Conservation (phyloP, 2,888 invertebrate genomes). For the Mycogona germanica region DNA sequence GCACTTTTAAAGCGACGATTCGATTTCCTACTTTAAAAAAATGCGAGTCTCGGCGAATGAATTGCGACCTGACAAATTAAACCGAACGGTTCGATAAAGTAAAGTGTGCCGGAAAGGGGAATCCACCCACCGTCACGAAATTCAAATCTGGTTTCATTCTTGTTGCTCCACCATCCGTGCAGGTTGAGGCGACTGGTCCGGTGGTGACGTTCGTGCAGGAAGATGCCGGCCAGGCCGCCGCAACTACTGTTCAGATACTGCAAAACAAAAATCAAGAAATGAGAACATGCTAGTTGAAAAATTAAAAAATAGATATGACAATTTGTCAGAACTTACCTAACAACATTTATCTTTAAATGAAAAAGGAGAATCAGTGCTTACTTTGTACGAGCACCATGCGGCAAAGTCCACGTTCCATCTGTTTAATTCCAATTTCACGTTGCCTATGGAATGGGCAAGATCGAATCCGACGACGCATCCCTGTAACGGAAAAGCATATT, state of each 20-base stretch:
- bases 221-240: slow-evolving; percentile 40
- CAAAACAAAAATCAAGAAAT: slow-evolving; percentile 9
- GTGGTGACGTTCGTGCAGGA: slow-evolving; percentile 38
- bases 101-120: too few species aligned
- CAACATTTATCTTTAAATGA: background rate
- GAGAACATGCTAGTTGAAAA: background rate
- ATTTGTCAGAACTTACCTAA: background rate
- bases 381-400: slow-evolving; percentile 47
- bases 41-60: too few species aligned
- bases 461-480: slow-evolving; percentile 46
- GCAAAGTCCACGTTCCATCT: slow-evolving; percentile 48
- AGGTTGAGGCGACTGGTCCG: slow-evolving; percentile 28
- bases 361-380: slow-evolving; percentile 22
- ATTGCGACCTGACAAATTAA: too few species aligned
- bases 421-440: slow-evolving; percentile 41
- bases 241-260: slow-evolving; percentile 41
- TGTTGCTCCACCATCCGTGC: slow-evolving; percentile 46
- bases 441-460: slow-evolving; percentile 45
- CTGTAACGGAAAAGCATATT: slow-evolving; percentile 27
- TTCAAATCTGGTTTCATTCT: slow-evolving; percentile 38
- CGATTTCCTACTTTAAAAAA: too few species aligned
- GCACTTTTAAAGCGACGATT: too few species aligned
- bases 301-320: background rate
- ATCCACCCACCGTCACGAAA: slow-evolving; percentile 40
- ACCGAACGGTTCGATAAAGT: too few species aligned